Evolutionary conservation across 2,797 vertebrate genomes (phyloP).

Genomic region (Crax fasciolata): DNA sequence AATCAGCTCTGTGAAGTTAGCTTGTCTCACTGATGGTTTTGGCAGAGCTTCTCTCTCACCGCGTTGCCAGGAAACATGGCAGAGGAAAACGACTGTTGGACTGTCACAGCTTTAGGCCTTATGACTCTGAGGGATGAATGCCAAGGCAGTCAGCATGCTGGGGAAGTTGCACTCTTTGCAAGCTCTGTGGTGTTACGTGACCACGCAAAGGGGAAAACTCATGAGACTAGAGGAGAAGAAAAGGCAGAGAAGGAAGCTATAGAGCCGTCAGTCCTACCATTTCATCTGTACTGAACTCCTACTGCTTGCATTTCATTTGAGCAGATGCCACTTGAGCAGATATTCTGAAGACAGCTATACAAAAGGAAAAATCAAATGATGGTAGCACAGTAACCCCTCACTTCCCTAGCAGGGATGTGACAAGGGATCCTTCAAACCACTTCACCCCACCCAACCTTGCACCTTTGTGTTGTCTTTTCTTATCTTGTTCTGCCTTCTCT

Average conservation of each 20-base stretch:
- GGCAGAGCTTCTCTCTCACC: slow-evolving; percentile 30
- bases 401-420: not conserved
- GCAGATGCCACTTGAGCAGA: not conserved
- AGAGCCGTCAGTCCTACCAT: not conserved
- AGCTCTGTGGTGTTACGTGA: not conserved
- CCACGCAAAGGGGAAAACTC: slow-evolving; percentile 7
- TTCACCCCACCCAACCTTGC: not conserved
- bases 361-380: not conserved
- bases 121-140: slow-evolving; percentile 51
- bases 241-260: not conserved
- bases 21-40: slow-evolving; percentile 55
- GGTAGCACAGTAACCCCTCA: not conserved
- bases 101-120: slow-evolving; percentile 69
- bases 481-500: not conserved
- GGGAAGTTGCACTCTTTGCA: slow-evolving; percentile 34
- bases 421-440: not conserved
- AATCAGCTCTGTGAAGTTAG: slow-evolving; percentile 43
- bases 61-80: slow-evolving; percentile 63
- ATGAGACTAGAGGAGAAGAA: not conserved
- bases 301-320: not conserved
- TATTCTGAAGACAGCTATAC: not conserved
- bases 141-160: slow-evolving; percentile 22
- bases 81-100: slow-evolving; percentile 43
- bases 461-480: not conserved
- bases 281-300: not conserved